Evolutionary conservation across 2,113 vertebrate genomes (phyloP), one percentile per base, ranked within the genome.

Genomic region (Nasalis larvatus): DNA sequence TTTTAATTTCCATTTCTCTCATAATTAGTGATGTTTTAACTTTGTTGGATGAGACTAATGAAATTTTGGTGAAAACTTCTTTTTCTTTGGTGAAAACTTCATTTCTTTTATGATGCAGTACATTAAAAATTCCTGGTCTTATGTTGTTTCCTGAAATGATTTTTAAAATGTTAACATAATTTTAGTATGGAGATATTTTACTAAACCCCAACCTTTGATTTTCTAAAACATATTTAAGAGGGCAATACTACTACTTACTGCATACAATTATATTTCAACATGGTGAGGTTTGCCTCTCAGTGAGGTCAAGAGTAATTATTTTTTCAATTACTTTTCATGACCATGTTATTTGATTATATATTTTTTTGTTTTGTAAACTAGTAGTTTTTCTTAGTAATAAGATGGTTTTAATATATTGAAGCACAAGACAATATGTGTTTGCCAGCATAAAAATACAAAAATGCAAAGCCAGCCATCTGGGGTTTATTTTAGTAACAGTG

Each of bases 401-500:
- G 56, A 69, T n/a, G n/a, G 21, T 56, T 74, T 42, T 21, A 54
- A 93, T 96, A 97, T 98, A 98, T 91, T 88, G 96, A 60, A 91
- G 20, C 90, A 40, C n/a, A 80, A 96, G 30, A 85, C 45, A 69
- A 93, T 56, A 91, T 90, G 56, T 54, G 5, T 52, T 96, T 97
- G 60, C 71, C 88, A 94, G 71, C 92, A 94, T 66, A 90, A 77
- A 76, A 77, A 76, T 85, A 42, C 89, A 96, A 74, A 96, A 56
- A 91, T 94, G 80, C 23, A 95, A 95, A 25, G 42, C 91, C 93
- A 97, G 69, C 60, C 91, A 93, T 49, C n/a, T 40, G 91, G 87
- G 35, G 0, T 32, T 81, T 88, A n/a, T 98, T 98, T 98, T 91
- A 96, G 97, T 45, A 97, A 66, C 95, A 97, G 78, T 96, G 90